phyloP scores from a whole-genome alignment of 2,113 vertebrate genomes.

The Microcebus griseorufus region DNA sequence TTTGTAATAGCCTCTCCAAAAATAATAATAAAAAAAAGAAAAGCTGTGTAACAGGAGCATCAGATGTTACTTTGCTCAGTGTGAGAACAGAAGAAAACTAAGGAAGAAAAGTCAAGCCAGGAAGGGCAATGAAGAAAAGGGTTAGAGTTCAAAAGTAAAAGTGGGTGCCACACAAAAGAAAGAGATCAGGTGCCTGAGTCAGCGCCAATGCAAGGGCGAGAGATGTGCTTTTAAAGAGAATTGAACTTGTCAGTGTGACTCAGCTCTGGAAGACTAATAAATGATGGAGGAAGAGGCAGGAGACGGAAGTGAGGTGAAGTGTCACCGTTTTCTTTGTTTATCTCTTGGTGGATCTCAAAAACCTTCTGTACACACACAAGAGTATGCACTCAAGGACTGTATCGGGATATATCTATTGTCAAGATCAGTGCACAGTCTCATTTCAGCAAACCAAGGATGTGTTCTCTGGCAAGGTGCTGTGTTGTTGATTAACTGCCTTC shows the following conservation, averaged over 20 bases:
- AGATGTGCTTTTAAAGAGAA: constrained; percentile 32
- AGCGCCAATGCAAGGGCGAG: neutral
- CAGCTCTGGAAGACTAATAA: neutral
- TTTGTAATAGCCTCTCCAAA: constrained; percentile 71
- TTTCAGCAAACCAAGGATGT: neutral
- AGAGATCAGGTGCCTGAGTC: neutral
- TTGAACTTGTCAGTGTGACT: neutral
- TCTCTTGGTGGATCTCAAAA: neutral
- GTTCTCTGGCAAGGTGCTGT: neutral
- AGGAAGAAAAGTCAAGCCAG: constrained; percentile 22
- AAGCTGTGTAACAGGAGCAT: constrained; percentile 54
- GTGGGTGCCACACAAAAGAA: neutral
- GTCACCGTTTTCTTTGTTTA: neutral
- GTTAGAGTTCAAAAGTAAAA: constrained; percentile 46
- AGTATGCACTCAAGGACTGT: neutral
- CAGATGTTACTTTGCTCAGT: constrained; percentile 22
- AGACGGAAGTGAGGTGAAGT: neutral
- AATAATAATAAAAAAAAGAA: constrained; percentile 17
- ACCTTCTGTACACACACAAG: neutral
- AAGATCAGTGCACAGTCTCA: neutral
- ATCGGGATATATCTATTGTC: neutral
- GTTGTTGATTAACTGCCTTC: neutral
- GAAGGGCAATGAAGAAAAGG: constrained; percentile 5
- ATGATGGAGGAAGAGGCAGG: neutral
- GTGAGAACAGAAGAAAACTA: constrained; percentile 41